Percentiles rank a stretch among this genome's conserved stretches.
Conservation (phyloP, 2,113 vertebrate genomes). For the Diglossa brunneiventris region DNA sequence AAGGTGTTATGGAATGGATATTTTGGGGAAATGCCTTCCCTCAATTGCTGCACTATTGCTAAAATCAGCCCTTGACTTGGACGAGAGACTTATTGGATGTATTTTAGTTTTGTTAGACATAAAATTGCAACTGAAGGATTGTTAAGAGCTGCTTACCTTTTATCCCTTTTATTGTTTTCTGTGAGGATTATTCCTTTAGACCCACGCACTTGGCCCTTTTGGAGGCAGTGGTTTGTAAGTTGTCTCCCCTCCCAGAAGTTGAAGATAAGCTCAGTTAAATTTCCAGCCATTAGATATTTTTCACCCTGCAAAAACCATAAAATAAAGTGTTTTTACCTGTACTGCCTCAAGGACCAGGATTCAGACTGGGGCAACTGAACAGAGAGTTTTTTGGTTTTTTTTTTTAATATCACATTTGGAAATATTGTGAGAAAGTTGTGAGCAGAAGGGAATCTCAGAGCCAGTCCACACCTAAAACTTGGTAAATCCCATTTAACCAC, state of each 20-base stretch:
- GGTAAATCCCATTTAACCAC: neutral
- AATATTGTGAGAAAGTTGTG: fast-evolving
- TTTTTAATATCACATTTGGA: neutral
- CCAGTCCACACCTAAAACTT: neutral
- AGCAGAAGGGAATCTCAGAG: neutral
- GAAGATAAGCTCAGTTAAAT: neutral
- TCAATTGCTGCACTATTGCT: neutral
- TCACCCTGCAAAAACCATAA: neutral
- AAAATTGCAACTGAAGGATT: neutral
- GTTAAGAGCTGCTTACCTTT: neutral
- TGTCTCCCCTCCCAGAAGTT: fast-evolving
- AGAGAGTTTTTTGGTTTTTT: neutral
- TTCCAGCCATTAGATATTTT: neutral
- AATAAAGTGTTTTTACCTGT: neutral
- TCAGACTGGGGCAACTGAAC: neutral
- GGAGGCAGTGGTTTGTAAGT: neutral
- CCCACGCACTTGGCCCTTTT: neutral
- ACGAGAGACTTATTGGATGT: neutral
- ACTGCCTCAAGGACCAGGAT: neutral
- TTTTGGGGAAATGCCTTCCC: neutral
- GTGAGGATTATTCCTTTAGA: neutral
- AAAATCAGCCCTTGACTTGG: neutral
- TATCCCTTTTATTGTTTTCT: neutral
- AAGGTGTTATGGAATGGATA: neutral
- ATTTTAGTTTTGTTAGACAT: neutral